Conservation (phyloP, 2,797 vertebrate species). For the Ibycter americanus region DNA sequence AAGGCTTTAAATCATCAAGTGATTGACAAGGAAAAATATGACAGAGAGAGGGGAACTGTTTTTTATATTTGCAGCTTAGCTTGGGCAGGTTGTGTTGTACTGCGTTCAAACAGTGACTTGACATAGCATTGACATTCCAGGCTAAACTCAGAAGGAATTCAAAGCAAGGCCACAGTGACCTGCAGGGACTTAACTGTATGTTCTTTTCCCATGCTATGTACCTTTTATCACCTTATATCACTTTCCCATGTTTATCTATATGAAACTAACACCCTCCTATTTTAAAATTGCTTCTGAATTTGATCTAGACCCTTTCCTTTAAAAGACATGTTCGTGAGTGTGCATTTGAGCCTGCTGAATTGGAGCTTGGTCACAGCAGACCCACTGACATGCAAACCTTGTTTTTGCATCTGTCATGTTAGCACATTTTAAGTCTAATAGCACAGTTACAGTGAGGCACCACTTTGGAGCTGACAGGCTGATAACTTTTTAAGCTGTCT, state of each 20-base stretch:
- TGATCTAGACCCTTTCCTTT: not conserved
- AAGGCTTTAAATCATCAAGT: not conserved
- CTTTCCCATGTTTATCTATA: not conserved
- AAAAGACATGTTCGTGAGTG: not conserved
- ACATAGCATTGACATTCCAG: not conserved
- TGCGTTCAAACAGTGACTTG: not conserved
- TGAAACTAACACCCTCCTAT: not conserved
- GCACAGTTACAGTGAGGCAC: not conserved
- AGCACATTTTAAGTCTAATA: not conserved
- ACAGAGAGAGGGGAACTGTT: not conserved
- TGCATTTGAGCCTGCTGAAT: not conserved
- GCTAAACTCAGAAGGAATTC: conserved; percentile 4
- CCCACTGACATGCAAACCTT: not conserved
- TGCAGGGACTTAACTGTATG: not conserved
- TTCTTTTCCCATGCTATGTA: not conserved
- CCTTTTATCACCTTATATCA: not conserved
- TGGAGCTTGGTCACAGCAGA: not conserved
- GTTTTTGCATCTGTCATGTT: not conserved
- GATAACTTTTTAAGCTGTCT: not conserved
- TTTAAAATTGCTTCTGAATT: conserved; percentile 12
- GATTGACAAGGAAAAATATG: not conserved
- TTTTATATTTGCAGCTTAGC: not conserved
- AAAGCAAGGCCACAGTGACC: not conserved
- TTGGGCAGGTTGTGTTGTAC: not conserved
- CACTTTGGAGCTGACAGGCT: not conserved